Evolutionary conservation across 2,113 vertebrate genomes (phyloP).

Genomic region (Gymnogyps californianus): DNA sequence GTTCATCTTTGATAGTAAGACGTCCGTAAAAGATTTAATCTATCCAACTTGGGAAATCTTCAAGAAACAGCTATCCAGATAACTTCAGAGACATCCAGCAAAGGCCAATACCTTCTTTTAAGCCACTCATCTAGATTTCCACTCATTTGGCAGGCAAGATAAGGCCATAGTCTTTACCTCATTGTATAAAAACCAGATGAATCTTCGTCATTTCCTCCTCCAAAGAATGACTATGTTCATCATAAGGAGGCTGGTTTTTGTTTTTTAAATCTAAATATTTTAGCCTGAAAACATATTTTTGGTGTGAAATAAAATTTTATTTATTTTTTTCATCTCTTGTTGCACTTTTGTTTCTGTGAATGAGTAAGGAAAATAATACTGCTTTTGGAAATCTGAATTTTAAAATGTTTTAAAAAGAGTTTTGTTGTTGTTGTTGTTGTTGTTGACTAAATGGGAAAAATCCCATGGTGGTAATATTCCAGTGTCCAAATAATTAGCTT

Average conservation of each 20-base stretch:
- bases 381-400: background rate
- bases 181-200: background rate
- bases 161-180: background rate
- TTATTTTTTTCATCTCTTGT: background rate
- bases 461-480: background rate
- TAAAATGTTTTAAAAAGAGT: background rate
- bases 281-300: background rate
- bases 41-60: background rate
- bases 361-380: background rate
- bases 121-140: background rate
- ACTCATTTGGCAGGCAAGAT: background rate
- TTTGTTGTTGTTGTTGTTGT: background rate
- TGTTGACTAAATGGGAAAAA: background rate
- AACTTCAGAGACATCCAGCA: background rate
- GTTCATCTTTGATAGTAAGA: background rate
- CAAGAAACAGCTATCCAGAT: background rate
- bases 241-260: background rate
- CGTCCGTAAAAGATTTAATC: background rate
- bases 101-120: background rate
- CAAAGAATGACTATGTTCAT: background rate
- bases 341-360: background rate
- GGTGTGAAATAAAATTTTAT: background rate
- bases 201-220: background rate
- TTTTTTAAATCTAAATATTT: background rate
- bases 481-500: background rate